Base-by-base conservation (phyloP, 1,140 invertebrate species). In the Trichonephila clavata region DNA sequence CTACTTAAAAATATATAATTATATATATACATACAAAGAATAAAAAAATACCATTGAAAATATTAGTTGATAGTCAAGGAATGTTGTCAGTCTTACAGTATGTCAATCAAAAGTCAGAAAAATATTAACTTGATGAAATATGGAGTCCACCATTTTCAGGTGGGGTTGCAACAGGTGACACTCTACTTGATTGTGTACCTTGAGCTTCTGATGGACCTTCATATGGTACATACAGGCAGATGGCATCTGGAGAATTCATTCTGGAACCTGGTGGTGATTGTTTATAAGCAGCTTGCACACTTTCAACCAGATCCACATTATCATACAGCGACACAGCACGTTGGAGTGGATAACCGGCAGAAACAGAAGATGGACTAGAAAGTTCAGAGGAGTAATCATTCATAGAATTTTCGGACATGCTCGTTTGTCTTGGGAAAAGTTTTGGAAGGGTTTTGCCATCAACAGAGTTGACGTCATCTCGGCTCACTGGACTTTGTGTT, bases 321-420 rank as follows among this genome's bases (percentile, higher is more conserved):
- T 95, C 95, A 59, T 95, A 95, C 2, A 95, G n/a, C 0, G 95
- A 95, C 7, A 94, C 60, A 20, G 94, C 86, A 57, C 94, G 84
- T 7, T 92, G 93, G 2, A 94, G 50, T n/a, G 86, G 63, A 39
- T 80, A 86, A 7, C 77, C 88, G 18, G 71, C 90, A 27, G 77
- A 77, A n/a, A 90, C 92, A 3, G 83, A 63, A 21, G 86, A 92
- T 27, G 93, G 93, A 60, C 83, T 87, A 63, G 89, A 91, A 16
- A 90, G 80, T 86, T 87, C 93, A 24, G 97, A 98, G 90, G 97
- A 98, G 39, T 98, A 95, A 95, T 98, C 97, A 4, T 97, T 97
- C 10, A 97, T 97, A 14, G 97, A 98, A 2, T 97, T 98, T 24
- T 98, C 97, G 86, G 97, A 98, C 5, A 97, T 98, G 94, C 97